phyloP scores from a whole-genome alignment of 2,888 invertebrate genomes.

The Scaptomyza flava region DNA sequence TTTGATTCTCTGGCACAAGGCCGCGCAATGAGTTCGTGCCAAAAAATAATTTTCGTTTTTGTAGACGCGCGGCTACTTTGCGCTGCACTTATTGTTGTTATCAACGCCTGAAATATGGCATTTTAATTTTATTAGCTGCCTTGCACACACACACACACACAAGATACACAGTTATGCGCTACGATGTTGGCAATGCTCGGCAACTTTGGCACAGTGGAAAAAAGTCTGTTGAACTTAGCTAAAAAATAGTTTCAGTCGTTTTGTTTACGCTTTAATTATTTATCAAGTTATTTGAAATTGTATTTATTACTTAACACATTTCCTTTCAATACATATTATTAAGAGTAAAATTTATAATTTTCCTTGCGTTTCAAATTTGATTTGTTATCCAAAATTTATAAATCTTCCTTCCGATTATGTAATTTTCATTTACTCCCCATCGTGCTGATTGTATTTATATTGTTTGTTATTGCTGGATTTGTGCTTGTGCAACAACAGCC shows the following conservation, averaged over 20 bases:
- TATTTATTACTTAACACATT: background rate
- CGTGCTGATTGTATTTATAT: conserved; percentile 41
- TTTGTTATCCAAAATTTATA: no score
- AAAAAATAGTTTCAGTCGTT: background rate
- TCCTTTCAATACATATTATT: no score
- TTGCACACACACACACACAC: conserved; percentile 17
- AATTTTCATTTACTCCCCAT: conserved; percentile 37
- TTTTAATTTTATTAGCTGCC: conserved; percentile 80
- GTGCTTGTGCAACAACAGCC: conserved; percentile 46
- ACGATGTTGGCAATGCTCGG: conserved; percentile 39
- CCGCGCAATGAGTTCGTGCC: conserved; percentile 71
- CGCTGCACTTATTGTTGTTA: conserved; percentile 80
- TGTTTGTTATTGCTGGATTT: conserved; percentile 46
- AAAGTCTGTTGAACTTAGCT: background rate
- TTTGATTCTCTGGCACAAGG: conserved; percentile 56
- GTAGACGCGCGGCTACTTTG: conserved; percentile 67
- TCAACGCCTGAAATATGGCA: conserved; percentile 81
- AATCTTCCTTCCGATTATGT: background rate
- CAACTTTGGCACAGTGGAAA: conserved; percentile 54
- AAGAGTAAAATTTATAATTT: no score
- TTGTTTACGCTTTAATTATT: no score
- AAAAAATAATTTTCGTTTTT: conserved; percentile 72
- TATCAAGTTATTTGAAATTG: background rate
- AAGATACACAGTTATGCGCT: conserved; percentile 10
- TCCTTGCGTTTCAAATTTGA: no score